phyloP scores from a whole-genome alignment of 1,140 invertebrate genomes.

The Bombyx mori region DNA sequence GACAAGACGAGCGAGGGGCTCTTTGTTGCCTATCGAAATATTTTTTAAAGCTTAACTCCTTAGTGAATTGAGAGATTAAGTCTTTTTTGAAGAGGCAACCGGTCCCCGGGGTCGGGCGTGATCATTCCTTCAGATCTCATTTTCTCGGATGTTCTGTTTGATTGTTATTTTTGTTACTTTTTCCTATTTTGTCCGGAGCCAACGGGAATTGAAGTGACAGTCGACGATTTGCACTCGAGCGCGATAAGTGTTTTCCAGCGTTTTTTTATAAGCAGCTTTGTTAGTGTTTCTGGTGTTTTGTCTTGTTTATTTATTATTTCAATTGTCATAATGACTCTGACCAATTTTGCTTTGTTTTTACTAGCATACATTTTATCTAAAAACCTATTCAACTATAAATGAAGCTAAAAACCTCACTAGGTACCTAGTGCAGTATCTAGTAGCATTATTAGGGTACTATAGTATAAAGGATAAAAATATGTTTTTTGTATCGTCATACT shows the following conservation, averaged over 20 bases:
- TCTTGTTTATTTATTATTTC: conserved; percentile 15
- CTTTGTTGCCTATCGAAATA: conserved; percentile 66
- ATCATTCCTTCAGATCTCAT: conserved; percentile 69
- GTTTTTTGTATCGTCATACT: too few species aligned
- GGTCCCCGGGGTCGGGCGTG: conserved; percentile 59
- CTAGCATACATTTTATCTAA: background rate
- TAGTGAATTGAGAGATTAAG: conserved; percentile 71
- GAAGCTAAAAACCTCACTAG: too few species aligned
- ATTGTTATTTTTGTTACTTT: conserved; percentile 70
- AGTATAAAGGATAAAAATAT: background rate
- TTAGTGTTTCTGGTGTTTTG: conserved; percentile 42
- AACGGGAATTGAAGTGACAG: conserved; percentile 64
- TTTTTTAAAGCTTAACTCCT: conserved; percentile 70
- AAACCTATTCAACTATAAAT: background rate
- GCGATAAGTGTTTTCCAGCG: conserved; percentile 66
- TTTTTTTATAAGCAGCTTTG: conserved; percentile 60
- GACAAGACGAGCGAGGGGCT: conserved; percentile 37
- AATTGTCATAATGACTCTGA: background rate
- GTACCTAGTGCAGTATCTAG: too few species aligned
- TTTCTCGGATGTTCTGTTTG: conserved; percentile 67
- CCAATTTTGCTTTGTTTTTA: conserved; percentile 1
- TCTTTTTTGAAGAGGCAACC: conserved; percentile 64
- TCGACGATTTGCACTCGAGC: conserved; percentile 64
- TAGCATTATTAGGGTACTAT: too few species aligned
- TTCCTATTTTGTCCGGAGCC: conserved; percentile 50